Base-by-base conservation (phyloP, 2,888 invertebrate species). In the Apamea monoglypha region DNA sequence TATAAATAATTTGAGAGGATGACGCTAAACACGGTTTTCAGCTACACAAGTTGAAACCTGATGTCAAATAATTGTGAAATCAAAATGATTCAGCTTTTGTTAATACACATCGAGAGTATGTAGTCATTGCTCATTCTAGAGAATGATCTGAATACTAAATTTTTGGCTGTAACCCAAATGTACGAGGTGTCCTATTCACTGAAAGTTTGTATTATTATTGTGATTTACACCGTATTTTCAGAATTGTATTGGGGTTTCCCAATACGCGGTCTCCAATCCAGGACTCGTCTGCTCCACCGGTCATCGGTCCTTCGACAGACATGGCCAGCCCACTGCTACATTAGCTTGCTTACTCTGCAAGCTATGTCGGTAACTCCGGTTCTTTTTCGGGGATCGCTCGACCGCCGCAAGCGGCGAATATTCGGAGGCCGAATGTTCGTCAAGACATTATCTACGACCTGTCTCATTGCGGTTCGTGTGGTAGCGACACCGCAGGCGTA, bases 81-180 rank as follows among this genome's bases (percentile, higher is more conserved):
- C 32, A 53, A 44, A 25, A 25, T 83, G 83, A 83, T 44, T 80
- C 67, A 83, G 12, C 29, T 18, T 71, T 50, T 83, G 67, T 83
- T 78, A 18, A 36, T 68, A 63, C 53, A 44, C 61, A 47, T 68
- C 10, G 29, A 29, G 53, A 1, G 18, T 29, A 18, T 40, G 18
- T 25, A 61, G 67, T 80, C 78, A 83, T 21, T 68, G 40, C 10
- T 10, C 16, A 18, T 78, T 80, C 67, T n/a, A 16, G 67, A 8
- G 36, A 83, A 68, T 44, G 29, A 32, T 40, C 32, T 67, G 50
- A 44, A 10, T 67, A 16, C 5, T 10, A 32, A 1, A 67, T 16
- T 61, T 68, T 83, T 80, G 80, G 80, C 80, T 10, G 1, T 0
- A 14, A n/a, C 6, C 80, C 80, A 80, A 80, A 14, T 77, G 21